phyloP scores from a whole-genome alignment of 2,888 invertebrate genomes.

The Diarsia mendica region DNA sequence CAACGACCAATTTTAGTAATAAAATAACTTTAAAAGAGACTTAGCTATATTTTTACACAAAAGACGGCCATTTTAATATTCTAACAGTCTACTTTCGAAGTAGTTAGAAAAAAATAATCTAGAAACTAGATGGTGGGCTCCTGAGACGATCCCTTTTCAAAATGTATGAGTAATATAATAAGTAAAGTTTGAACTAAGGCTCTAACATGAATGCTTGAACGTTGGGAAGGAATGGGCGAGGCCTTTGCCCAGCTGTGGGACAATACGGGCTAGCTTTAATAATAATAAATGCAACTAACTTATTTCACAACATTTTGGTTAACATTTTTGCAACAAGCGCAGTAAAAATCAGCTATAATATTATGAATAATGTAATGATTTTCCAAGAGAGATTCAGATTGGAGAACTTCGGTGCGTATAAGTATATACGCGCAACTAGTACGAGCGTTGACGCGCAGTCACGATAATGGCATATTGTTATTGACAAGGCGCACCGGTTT shows the following conservation, averaged over 20 bases:
- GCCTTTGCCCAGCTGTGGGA: no score
- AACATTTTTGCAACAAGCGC: neutral
- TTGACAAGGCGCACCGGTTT: no score
- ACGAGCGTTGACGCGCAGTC: no score
- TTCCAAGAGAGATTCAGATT: no score
- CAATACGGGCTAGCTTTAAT: no score
- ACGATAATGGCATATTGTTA: no score
- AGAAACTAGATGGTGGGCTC: constrained; percentile 33
- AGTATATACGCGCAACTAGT: no score
- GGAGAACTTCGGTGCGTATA: no score
- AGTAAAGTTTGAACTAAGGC: constrained; percentile 5
- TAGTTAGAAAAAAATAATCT: constrained; percentile 41
- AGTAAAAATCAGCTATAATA: no score
- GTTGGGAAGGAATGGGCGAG: no score
- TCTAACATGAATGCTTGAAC: neutral
- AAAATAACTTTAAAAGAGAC: constrained; percentile 18
- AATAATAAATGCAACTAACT: no score
- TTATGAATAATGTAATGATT: no score
- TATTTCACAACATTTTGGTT: neutral
- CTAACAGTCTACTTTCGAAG: constrained; percentile 27
- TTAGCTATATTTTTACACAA: constrained; percentile 16
- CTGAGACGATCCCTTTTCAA: constrained; percentile 14
- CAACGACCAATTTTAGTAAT: constrained; percentile 36
- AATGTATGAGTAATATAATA: constrained; percentile 21
- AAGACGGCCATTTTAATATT: constrained; percentile 36